Evolutionary conservation across 53 echinoderm and acorn worm genomes (phyloP).

Genomic region (Stichopus horrens): DNA sequence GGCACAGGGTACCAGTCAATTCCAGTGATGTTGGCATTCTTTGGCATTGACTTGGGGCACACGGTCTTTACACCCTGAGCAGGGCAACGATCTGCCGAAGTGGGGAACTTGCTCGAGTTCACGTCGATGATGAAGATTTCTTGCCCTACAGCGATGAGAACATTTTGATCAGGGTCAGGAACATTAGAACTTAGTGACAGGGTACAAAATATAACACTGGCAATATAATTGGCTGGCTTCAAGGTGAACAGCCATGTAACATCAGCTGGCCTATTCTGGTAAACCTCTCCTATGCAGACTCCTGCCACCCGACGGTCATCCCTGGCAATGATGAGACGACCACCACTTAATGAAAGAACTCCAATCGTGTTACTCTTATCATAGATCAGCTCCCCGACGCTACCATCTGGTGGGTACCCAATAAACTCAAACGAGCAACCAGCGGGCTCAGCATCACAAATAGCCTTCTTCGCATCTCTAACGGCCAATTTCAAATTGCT

Average conservation of each 20-base stretch:
- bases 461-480: background rate
- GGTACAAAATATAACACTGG: constrained; percentile 33
- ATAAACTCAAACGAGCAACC: constrained; percentile 21
- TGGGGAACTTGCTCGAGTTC: constrained; percentile 31
- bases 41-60: constrained; percentile 38
- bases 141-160: constrained; percentile 40
- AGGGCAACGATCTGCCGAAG: constrained; percentile 19
- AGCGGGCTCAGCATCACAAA: background rate
- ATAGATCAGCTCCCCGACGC: constrained; percentile 36
- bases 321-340: constrained; percentile 20
- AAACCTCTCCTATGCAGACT: constrained; percentile 31
- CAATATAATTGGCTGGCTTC: constrained; percentile 39
- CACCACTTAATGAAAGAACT: constrained; percentile 20
- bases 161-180: constrained; percentile 13
- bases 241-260: constrained; percentile 29
- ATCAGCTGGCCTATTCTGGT: constrained; percentile 7
- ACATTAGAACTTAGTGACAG: background rate
- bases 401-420: constrained; percentile 37
- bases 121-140: constrained; percentile 44
- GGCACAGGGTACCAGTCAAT: constrained; percentile 39
- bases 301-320: constrained; percentile 42
- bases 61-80: constrained; percentile 18
- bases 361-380: constrained; percentile 18
- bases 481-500: background rate
- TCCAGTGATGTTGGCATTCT: constrained; percentile 35